Evolutionary conservation across 2,113 vertebrate genomes (phyloP), one percentile per base, ranked within the genome.

Genomic region (Pao palembangensis): DNA sequence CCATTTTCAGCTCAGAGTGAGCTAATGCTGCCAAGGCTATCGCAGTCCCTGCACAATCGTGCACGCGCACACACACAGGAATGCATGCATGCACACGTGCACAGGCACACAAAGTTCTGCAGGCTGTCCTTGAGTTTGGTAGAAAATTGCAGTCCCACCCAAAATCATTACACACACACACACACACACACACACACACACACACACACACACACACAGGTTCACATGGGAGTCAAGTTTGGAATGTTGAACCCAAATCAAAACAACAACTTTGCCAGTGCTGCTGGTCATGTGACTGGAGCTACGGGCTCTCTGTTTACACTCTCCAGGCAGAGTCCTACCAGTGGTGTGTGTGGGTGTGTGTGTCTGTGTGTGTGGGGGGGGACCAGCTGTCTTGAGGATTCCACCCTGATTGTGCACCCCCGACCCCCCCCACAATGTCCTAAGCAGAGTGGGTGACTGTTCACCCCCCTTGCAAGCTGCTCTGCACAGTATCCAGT

Each of bases 191-290:
- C 58, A 18, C 47, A 18, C 47, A 61, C 51, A 28, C 55, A 51
- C 58, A 28, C 18, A 42, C 46, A 15, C 51, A 17, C 58, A 10
- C 18, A 10, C 47, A 55, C 60, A 41, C 20, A 55, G 18, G 8
- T 58, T 56, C 69, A 47, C 62, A 75, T 23, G 41, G 51, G 64
- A 81, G 71, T 67, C 23, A 14, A 66, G 69, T 69, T 55, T 50
- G 55, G 61, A 68, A 51, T 71, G 76, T 76, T 76, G 59, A 75
- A 51, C 59, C 46, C 18, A 58, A 80, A 74, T 80, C 73, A 82
- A 85, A 87, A 87, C 83, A 88, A 88, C 80, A 88, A 76, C 44
- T 64, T 69, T 67, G 73, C 78, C 75, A 67, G 72, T 67, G 69
- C 78, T 72, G 21, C 57, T 10, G 1, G 69, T 62, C 84, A 80